Percentiles rank a stretch among this genome's conserved stretches.
Evolutionary conservation across 2,888 invertebrate species (phyloP).

Genomic region (Hipparchia semele): DNA sequence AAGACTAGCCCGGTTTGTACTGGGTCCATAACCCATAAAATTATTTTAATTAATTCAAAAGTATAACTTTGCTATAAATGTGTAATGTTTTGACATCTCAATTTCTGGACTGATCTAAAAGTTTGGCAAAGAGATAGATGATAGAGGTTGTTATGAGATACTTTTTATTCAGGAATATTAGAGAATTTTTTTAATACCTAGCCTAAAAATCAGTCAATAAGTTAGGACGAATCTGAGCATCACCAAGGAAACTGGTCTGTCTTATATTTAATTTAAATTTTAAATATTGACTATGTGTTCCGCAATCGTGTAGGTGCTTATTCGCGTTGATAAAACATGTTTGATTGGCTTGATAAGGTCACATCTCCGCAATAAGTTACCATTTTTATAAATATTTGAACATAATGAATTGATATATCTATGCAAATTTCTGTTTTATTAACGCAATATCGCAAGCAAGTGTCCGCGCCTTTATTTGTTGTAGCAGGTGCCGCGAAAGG

Average conservation of each 20-base stretch:
- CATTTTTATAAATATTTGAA: constrained; percentile 2
- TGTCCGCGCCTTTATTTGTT: no score
- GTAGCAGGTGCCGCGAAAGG: no score
- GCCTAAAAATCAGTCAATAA: neutral
- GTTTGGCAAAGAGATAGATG: no score
- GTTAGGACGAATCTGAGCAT: neutral
- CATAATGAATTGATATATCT: neutral
- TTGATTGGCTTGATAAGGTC: constrained; percentile 49
- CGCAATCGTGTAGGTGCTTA: constrained; percentile 13
- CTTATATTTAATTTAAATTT: constrained; percentile 1
- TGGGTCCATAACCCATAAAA: no score
- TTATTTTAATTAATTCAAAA: no score
- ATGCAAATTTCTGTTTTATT: neutral
- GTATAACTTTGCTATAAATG: no score
- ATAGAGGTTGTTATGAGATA: no score
- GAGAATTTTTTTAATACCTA: no score
- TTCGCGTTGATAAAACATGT: constrained; percentile 39
- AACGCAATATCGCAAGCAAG: neutral
- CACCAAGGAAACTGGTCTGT: constrained; percentile 3
- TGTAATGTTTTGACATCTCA: no score
- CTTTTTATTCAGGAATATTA: no score
- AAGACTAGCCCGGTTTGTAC: no score
- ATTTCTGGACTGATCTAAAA: no score
- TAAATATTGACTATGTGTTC: constrained; percentile 7
- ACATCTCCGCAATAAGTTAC: constrained; percentile 39